These are phyloP conservation scores for Drosophila niveifrons DNA, from an alignment of 2,888 invertebrate genomes.

Conservation along the genomic window DNA sequence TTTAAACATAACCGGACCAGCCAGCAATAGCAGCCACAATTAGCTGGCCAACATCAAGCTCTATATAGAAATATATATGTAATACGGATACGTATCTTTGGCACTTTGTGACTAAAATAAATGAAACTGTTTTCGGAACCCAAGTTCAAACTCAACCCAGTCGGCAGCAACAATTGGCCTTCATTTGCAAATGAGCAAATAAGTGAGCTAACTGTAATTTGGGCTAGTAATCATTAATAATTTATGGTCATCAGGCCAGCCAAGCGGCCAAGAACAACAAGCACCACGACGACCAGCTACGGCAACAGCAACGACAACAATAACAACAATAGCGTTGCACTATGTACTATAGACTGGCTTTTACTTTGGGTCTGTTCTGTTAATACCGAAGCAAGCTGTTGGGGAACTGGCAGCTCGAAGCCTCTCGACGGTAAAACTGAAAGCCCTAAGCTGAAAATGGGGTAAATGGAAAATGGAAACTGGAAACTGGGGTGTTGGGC, in stretches of 20 bases:
- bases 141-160: constrained; percentile 28
- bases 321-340: constrained; percentile 23
- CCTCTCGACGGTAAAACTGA: constrained; percentile 13
- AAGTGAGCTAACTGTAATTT: constrained; percentile 83
- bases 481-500: constrained; percentile 7
- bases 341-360: constrained; percentile 18
- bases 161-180: constrained; percentile 73
- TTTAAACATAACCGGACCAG: constrained; percentile 66
- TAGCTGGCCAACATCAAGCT: constrained; percentile 47
- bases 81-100: constrained; percentile 29
- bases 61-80: constrained; percentile 3
- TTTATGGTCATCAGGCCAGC: constrained; percentile 74
- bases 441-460: constrained; percentile 37
- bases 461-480: constrained; percentile 5
- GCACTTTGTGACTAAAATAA: constrained; percentile 65
- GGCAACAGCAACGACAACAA: constrained; percentile 8
- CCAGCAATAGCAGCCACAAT: constrained; percentile 56
- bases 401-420: constrained; percentile 5
- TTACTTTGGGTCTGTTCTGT: constrained; percentile 35
- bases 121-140: constrained; percentile 48
- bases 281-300: constrained; percentile 12
- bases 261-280: constrained; percentile 22
- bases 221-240: constrained; percentile 82
- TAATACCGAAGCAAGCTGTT: constrained; percentile 23
- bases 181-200: constrained; percentile 81